Evolutionary conservation across 2,113 vertebrate genomes (phyloP).

Genomic region (Anguilla japonica): DNA sequence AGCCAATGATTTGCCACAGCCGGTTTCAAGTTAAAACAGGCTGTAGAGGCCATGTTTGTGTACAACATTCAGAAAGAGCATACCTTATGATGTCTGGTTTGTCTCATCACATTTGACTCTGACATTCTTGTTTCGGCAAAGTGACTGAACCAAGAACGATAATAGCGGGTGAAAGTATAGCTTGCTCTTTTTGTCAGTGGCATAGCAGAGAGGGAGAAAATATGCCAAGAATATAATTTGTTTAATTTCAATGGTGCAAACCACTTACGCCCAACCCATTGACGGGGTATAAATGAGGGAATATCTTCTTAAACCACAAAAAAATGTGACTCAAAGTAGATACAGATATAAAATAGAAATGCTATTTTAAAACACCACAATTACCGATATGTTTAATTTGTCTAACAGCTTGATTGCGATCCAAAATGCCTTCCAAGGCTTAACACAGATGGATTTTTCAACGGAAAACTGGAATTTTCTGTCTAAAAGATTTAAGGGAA

Average conservation of each 20-base stretch:
- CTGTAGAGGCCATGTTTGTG: slow-evolving; percentile 36
- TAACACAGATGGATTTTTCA: background rate
- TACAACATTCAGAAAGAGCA: slow-evolving; percentile 42
- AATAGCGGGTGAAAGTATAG: slow-evolving; percentile 71
- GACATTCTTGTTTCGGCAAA: slow-evolving; percentile 65
- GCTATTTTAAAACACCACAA: background rate
- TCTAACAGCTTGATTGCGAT: background rate
- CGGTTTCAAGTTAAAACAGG: slow-evolving; percentile 43
- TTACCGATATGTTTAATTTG: slow-evolving; percentile 5
- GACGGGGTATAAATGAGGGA: slow-evolving; percentile 48
- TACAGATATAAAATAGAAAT: slow-evolving; percentile 35
- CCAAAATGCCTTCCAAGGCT: slow-evolving; percentile 6
- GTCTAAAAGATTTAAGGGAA: background rate
- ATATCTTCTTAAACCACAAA: slow-evolving; percentile 40
- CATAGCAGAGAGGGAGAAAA: slow-evolving; percentile 52
- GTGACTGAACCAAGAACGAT: slow-evolving; percentile 61
- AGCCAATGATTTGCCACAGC: slow-evolving; percentile 11
- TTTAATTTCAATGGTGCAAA: slow-evolving; percentile 67
- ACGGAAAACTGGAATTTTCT: background rate
- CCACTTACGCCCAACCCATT: slow-evolving; percentile 39
- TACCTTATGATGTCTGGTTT: slow-evolving; percentile 66
- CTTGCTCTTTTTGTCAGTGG: slow-evolving; percentile 43
- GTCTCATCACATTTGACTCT: slow-evolving; percentile 71
- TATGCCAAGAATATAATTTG: slow-evolving; percentile 68
- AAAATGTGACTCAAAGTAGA: slow-evolving; percentile 36